Conservation (phyloP, 2,113 vertebrate species). For the Caloenas nicobarica region DNA sequence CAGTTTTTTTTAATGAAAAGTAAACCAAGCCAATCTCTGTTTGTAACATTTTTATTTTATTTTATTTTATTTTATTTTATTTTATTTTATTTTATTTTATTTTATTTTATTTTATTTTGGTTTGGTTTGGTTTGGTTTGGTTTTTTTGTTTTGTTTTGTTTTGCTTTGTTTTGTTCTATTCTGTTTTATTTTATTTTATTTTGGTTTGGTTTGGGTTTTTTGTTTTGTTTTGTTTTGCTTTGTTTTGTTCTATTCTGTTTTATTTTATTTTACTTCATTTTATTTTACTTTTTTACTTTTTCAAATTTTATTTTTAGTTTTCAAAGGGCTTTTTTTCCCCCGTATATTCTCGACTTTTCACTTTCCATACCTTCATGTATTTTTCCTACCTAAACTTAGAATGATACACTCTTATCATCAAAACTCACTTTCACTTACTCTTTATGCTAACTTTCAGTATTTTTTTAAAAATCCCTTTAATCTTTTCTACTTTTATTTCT, state of each 20-base stretch:
- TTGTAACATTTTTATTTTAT: too few species aligned
- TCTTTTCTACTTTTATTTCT: neutral
- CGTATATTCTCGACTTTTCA: neutral
- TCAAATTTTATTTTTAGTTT: neutral
- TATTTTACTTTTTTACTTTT: neutral
- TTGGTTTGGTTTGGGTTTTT: too few species aligned
- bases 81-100: neutral
- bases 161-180: neutral
- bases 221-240: neutral
- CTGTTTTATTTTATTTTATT: too few species aligned
- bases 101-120: too few species aligned
- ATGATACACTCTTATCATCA: neutral
- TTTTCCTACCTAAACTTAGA: neutral
- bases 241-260: neutral
- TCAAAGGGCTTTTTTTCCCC: neutral
- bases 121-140: too few species aligned
- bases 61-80: neutral
- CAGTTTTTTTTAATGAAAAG: neutral
- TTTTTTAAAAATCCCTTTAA: neutral
- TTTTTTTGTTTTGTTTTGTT: too few species aligned
- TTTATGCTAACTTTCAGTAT: neutral
- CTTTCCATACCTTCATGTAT: neutral
- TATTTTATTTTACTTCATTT: neutral
- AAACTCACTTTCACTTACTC: neutral
- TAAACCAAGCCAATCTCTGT: neutral